Conservation (phyloP, 1,140 invertebrate genomes). For the Chironomus tepperi region DNA sequence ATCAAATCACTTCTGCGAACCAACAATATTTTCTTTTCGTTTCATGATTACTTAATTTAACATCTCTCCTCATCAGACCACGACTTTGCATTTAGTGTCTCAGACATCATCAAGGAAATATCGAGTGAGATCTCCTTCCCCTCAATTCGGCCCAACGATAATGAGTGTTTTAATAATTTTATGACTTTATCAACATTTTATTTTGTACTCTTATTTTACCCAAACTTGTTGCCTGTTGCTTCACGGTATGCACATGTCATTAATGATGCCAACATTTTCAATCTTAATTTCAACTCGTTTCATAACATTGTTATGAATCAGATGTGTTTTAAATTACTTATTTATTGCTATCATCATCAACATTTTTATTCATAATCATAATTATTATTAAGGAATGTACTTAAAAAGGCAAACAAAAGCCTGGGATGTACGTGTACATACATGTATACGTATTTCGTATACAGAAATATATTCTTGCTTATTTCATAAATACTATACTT, state of each 20-base stretch:
- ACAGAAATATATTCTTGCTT: neutral
- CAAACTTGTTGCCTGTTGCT: neutral
- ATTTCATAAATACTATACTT: neutral
- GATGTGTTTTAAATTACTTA: conserved; percentile 14
- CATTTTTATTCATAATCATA: conserved; percentile 15
- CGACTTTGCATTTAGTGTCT: neutral
- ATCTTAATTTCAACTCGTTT: neutral
- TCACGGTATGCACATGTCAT: neutral
- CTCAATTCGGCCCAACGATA: neutral
- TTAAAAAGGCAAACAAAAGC: conserved; percentile 1
- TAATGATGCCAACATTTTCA: neutral
- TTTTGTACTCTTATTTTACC: neutral
- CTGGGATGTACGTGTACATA: neutral
- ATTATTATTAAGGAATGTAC: conserved; percentile 9
- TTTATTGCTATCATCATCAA: conserved; percentile 12
- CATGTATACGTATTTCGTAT: no score
- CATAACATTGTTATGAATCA: conserved; percentile 2
- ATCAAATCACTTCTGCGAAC: neutral
- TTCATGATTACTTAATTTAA: neutral
- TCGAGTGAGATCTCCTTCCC: neutral
- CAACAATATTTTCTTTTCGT: neutral
- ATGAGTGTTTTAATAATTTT: conserved; percentile 10
- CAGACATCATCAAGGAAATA: neutral
- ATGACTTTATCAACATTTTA: conserved; percentile 14
- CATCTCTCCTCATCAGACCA: neutral